Evolutionary conservation across 2,797 vertebrate genomes (phyloP), one percentile per base, ranked within the genome.

Genomic region (Sternotherus odoratus): DNA sequence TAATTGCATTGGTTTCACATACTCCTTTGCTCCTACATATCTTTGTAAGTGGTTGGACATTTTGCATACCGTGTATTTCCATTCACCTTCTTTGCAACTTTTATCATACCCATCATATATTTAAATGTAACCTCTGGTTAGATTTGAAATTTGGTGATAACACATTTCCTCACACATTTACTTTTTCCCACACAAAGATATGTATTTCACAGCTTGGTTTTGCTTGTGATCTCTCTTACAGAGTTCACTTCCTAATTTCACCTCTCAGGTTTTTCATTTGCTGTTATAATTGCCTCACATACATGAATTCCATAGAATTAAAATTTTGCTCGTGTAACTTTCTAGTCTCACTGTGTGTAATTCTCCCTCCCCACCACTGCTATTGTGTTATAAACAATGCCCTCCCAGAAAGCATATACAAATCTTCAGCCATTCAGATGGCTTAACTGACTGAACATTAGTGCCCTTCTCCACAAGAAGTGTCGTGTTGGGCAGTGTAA

Each of bases 11-110:
- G 17, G 77, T 84, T 95, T 92, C 77, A 91, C 79, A 81, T 36
- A 66, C 81, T 15, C 6, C 43, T 74, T 74, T 43, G 12, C 12
- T 94, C 96, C 92, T 86, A 93, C 81, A 57, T 28, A 1, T 66
- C 86, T 93, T 92, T 86, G 77, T 77, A 91, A 86, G 49, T 4
- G 90, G 83, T 92, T 93, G 87, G 95, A 26, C 28, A 79, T 91
- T 93, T 94, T 81, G 88, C n/a, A 50, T 2, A 3, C 43, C 75
- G 23, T 21, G 39, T 78, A 88, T 90, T 87, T 79, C 63, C 1
- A 0, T 75, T 21, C 43, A 28, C 19, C 36, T 74, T 91, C n/a
- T 77, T 24, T 85, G 60, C 6, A 21, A 51, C 23, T 23, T 77
- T 36, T 60, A 48, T 21, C 24, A 6, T 36, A 33, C 82, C 46